Base-by-base conservation (phyloP, 2,797 vertebrate species). In the Orestias chungarensis region DNA sequence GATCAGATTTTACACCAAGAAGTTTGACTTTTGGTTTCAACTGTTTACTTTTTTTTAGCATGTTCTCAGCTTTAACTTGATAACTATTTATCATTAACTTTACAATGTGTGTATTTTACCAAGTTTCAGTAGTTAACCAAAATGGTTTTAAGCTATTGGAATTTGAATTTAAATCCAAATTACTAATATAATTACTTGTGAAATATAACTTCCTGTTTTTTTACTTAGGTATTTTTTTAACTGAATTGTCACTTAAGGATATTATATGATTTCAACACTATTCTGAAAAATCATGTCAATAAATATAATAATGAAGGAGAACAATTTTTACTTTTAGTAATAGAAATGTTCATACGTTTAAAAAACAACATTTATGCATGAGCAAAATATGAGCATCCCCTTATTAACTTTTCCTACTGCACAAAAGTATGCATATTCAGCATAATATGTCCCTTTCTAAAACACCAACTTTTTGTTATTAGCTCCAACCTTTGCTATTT, bases 1-100 rank as follows among this genome's bases (percentile, higher is more conserved):
- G 46, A 78, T 66, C 74, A 72, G 72, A 75, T 76, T 40, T 64
- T 23, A 73, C 66, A 23, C 49, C 17, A 40, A 70, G 35, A 54
- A 71, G 71, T 82, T 61, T 43, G 43, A 46, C 70, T 57, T 64
- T 27, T 55, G 29, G 7, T 42, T 35, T 75, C 61, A 14, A 66
- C 55, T 38, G 20, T 62, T 52, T n/a, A 49, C 46, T 73, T 38
- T 52, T 50, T 23, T 61, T 25, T 55, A 20, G 6, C 1, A 15
- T 64, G 44, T 40, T 40, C 18, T 1, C 6, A 66, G 35, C 52
- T 25, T 76, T 54, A 49, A 43, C 17, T 17, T 62, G 49, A 29
- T 76, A 27, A 11, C 27, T 57, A 9, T 4, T 68, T 74, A 35
- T 40, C 66, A 4, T 40, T 66, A 43, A 52, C 12, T 44, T 57